Evolutionary conservation across 2,113 vertebrate species (phyloP), one percentile per base, ranked within the genome.

Genomic region (Hippocampus mohnikei): DNA sequence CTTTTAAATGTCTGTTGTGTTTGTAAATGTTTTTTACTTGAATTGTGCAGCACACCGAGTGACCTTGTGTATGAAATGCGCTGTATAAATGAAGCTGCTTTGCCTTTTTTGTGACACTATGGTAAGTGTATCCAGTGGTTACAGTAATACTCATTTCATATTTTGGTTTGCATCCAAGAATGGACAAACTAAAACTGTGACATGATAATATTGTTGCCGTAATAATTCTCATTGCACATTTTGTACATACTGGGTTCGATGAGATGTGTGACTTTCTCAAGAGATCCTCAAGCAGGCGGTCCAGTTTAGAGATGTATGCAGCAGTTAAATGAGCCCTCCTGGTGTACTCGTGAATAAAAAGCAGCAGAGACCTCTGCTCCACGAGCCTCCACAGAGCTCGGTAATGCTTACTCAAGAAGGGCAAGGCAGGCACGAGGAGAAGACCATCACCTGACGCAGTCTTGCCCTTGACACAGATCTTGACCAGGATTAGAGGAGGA

Each of bases 341-440:
- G 21, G 70, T 73, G 53, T 85, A 92, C 68, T 92, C 91, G 0
- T 91, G 89, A 13, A 88, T 68, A 8, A 92, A 82, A 6, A 92
- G 83, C 61, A 93, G 88, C 77, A 85, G 75, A 18, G 90, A 81
- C 4, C 90, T 82, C 69, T 91, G 85, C 62, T 91, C 87, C 69
- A 92, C 58, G 37, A 92, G 87, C 33, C 62, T 75, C 25, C 83
- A 75, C 20, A 93, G 84, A 71, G 82, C 79, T 37, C 60, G 72
- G 64, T 88, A 90, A 53, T 84, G 80, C 6, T 72, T 76, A 70
- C 76, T 81, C 20, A 91, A 70, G 50, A 25, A 41, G 25, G 76
- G 42, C 3, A 69, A 78, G 44, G 84, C 82, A 1, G 75, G 71
- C 44, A 86, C 86, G n/a, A 83, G 48, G 68, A 84, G 70, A 55